Percentiles rank a stretch among this genome's conserved stretches.
Evolutionary conservation across 35 echinoderm and acorn worm genomes (phyloP).

Genomic region (Eucidaris tribuloides): DNA sequence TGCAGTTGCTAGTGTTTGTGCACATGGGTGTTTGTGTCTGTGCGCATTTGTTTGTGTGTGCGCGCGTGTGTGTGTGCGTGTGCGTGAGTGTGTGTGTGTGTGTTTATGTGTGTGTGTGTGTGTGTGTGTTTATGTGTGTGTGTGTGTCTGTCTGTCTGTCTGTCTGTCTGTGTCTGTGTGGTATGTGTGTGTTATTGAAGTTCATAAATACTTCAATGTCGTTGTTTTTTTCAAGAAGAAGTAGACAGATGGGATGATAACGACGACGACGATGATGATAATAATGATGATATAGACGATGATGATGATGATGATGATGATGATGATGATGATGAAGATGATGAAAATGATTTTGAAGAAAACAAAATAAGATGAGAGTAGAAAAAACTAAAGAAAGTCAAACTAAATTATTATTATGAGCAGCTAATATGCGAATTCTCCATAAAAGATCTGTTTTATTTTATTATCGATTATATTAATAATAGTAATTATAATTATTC

Average conservation of each 20-base stretch:
- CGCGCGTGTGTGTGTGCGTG: too few relatives aligned
- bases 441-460: too few relatives aligned
- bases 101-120: neutral
- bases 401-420: too few relatives aligned
- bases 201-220: neutral
- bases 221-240: neutral
- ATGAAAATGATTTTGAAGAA: neutral
- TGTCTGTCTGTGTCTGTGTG: neutral
- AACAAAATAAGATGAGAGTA: too few relatives aligned
- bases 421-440: too few relatives aligned
- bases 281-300: constrained; percentile 28
- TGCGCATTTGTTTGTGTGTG: too few relatives aligned
- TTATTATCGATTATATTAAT: too few relatives aligned
- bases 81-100: neutral
- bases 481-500: too few relatives aligned
- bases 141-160: neutral
- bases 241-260: neutral
- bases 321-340: constrained; percentile 33
- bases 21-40: too few relatives aligned
- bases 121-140: neutral
- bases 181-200: too few relatives aligned
- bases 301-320: constrained; percentile 54
- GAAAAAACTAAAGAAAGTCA: too few relatives aligned
- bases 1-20: too few relatives aligned
- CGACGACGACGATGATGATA: neutral